These are phyloP conservation scores for Littorina saxatilis DNA, from an alignment of 1,140 invertebrate genomes.

Conservation along the genomic window DNA sequence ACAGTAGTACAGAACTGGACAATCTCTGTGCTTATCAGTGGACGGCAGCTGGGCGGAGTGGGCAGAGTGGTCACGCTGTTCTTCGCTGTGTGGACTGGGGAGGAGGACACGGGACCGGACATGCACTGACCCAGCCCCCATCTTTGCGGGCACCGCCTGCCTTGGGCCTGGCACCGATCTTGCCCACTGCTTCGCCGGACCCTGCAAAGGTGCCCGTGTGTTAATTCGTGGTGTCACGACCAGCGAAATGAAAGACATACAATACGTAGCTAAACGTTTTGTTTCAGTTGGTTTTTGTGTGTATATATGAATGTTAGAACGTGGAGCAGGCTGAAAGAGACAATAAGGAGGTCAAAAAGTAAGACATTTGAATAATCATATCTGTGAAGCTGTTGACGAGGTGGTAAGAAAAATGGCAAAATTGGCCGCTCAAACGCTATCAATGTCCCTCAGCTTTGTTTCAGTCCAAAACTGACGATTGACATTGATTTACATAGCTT, in stretches of 20 bases:
- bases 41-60: constrained; percentile 67
- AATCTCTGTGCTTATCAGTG: no score
- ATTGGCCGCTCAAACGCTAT: no score
- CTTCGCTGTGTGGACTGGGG: constrained; percentile 62
- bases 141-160: constrained; percentile 55
- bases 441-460: no score
- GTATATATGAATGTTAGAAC: background rate
- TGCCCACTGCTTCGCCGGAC: constrained; percentile 43
- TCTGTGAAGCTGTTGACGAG: no score
- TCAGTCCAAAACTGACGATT: no score
- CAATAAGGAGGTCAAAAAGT: no score
- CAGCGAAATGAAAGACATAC: background rate
- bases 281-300: background rate
- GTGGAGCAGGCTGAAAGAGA: background rate
- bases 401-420: no score
- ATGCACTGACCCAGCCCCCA: constrained; percentile 66
- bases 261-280: no score
- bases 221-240: background rate
- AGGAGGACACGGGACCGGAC: constrained; percentile 50
- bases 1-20: no score
- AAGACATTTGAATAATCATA: no score
- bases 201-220: constrained; percentile 50
- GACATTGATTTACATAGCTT: no score
- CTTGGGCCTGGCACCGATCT: constrained; percentile 49
- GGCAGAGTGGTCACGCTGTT: constrained; percentile 66